phyloP scores from a whole-genome alignment of 2,113 vertebrate species.

The Octodon degus region DNA sequence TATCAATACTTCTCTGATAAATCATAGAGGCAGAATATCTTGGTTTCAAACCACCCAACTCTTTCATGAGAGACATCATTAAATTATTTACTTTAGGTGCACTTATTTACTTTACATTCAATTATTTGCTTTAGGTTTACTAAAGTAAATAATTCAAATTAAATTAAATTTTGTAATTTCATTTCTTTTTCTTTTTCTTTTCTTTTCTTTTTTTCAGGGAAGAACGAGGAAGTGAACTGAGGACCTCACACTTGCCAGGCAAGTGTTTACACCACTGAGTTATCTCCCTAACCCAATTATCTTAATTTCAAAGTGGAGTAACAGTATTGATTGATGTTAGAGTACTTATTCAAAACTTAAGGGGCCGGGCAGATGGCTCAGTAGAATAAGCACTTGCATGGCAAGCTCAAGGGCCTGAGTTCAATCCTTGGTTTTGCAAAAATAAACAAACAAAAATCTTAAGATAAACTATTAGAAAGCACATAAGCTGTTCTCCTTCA shows the following conservation, averaged over 20 bases:
- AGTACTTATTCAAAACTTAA: background rate
- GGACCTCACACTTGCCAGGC: no score
- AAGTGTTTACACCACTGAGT: background rate
- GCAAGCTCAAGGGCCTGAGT: no score
- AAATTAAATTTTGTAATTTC: no score
- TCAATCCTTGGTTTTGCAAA: no score
- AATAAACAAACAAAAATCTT: background rate
- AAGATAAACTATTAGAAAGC: constrained; percentile 1
- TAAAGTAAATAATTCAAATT: no score
- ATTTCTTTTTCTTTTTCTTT: no score
- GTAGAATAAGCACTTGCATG: no score
- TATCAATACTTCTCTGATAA: background rate
- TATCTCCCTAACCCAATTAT: background rate
- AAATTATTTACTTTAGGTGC: background rate
- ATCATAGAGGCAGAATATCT: background rate
- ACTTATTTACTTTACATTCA: background rate
- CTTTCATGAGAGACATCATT: background rate
- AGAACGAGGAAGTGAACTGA: no score
- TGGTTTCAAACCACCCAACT: background rate
- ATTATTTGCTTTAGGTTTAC: no score
- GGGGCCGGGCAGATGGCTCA: no score
- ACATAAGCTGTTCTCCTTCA: background rate
- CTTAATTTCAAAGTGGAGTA: background rate
- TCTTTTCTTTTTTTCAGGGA: no score
- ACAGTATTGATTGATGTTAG: background rate